Evolutionary conservation across 2,797 vertebrate genomes (phyloP), one percentile per base, ranked within the genome.

Genomic region (Mallotus villosus): DNA sequence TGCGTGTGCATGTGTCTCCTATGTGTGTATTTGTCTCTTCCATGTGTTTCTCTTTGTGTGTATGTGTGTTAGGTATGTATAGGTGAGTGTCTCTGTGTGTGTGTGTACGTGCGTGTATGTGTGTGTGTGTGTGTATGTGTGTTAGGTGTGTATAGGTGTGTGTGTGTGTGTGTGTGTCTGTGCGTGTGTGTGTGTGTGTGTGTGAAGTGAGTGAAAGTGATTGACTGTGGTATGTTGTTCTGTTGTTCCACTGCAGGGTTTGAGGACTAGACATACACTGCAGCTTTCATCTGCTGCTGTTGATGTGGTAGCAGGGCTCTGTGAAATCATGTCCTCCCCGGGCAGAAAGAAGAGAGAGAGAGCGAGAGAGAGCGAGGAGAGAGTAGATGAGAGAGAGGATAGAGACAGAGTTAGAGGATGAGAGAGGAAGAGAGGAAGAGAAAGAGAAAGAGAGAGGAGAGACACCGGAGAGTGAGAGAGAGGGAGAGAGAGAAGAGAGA

Each of bases 191-290:
- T 34, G 66, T 68, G 53, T 86, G 61, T 85, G 85, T 87, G 73
- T 80, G 84, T 80, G 79, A 72, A 82, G 71, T 21, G 82, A 77
- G 53, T 32, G 16, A 58, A 41, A 51, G 82, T 49, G 67, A 80
- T 86, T 87, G 90, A 84, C 88, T 86, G 86, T 90, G 68, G 82
- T 77, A 82, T 84, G 87, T 91, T 89, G 89, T 88, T 88, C 88
- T 81, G 86, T 83, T 55, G 85, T 90, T 19, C 61, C 16, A 61
- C 59, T 61, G 79, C 51, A n/a, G 51, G 51, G 51, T 5, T 17
- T 53, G 51, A 53, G 51, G 8, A 11, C 78, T 87, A 82, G 63
- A 72, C 37, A 53, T 53, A 19, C 19, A 19, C 51, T 53, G 51
- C 19, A 19, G 51, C 51, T n/a, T 53, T 53, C 51, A 85, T 91